Base-by-base conservation (phyloP, 1,140 invertebrate species). In the Caenorhabditis remanei region DNA sequence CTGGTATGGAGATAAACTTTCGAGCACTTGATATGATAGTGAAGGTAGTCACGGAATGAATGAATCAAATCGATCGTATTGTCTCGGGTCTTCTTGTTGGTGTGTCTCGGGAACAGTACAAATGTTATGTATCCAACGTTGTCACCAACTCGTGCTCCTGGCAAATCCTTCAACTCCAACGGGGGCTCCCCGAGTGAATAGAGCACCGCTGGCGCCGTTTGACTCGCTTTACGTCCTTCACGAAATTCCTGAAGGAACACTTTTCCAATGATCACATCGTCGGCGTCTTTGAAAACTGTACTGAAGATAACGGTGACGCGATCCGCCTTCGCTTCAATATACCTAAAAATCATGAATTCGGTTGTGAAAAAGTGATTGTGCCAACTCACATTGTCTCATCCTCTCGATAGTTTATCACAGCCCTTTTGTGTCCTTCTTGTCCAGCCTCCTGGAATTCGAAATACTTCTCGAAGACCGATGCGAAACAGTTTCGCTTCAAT, bases 1-100 rank as follows among this genome's bases (percentile, higher is more conserved):
- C 98, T 95, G 75, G 97, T 98, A 94, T 99, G 98, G 94, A 99
- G 98, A 93, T 99, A 99, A 11, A 94, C 94, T 95, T 99, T 99
- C 91, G 96, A 98, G 95, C 98, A 99, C 93, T 99, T 99, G 93
- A 99, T 99, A 94, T 99, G 98, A 94, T 99, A 99, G 94, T 99
- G 98, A 91, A 99, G 95, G 94, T 99, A 99, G 94, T 99, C 97
- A 93, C 98, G 95, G 94, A 99, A 98, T 95, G 98, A 98, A 93
- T 99, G 98, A 92, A 99, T 98, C 93, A 99, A 94, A 94, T 99
- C 97, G 92, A 99, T 99, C 71, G 98, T 99, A 94, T 99, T 99
- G 93, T 98, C 97, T 91, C 97, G 95, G 58, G 96, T 96, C 93
- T 95, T 95, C 93, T 95, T 95, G 90, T 96, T 97, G 14, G 97